Evolutionary conservation across 2,113 vertebrate genomes (phyloP).

Genomic region (Corythornis cristatus): DNA sequence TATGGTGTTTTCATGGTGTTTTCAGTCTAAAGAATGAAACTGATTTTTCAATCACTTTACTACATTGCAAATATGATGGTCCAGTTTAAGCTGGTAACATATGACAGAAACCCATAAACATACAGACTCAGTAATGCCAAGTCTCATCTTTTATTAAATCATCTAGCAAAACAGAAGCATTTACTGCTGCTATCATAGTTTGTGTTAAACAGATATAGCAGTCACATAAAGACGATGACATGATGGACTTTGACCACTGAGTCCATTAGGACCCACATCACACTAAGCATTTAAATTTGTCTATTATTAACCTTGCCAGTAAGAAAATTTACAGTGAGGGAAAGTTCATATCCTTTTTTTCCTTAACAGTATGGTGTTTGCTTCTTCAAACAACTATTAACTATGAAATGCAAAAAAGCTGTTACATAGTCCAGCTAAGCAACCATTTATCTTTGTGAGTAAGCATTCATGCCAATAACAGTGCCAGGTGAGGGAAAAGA

Average conservation of each 20-base stretch:
- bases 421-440: neutral
- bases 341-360: neutral
- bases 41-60: neutral
- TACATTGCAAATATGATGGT: neutral
- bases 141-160: neutral
- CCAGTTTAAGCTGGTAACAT: neutral
- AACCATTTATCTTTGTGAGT: neutral
- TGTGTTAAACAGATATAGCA: neutral
- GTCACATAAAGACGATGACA: neutral
- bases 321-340: neutral
- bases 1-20: neutral
- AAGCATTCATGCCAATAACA: rapidly evolving
- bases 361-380: rapidly evolving
- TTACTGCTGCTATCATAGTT: neutral
- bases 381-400: neutral
- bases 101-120: neutral
- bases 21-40: neutral
- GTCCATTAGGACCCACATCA: neutral
- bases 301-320: neutral
- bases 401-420: neutral
- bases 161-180: neutral
- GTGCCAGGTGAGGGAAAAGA: neutral
- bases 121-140: neutral
- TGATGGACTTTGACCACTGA: neutral
- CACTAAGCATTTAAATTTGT: neutral